These are phyloP conservation scores for Megamerina dolium DNA, from an alignment of 2,888 invertebrate genomes.

Conservation along the genomic window DNA sequence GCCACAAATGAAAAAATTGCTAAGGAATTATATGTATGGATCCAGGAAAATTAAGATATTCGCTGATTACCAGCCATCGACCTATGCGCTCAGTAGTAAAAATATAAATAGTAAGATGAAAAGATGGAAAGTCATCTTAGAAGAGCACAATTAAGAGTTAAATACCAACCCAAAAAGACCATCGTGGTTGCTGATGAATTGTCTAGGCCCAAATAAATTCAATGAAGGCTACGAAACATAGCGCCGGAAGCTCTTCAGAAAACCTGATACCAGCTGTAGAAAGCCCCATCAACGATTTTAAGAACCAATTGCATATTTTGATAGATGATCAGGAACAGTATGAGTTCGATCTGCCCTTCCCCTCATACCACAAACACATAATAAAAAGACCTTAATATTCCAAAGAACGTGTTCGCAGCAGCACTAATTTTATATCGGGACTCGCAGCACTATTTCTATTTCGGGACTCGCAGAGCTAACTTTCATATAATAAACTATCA, in stretches of 20 bases:
- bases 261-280: conserved; percentile 3
- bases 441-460: no score
- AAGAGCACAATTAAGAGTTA: conserved; percentile 2
- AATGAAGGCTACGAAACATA: conserved; percentile 4
- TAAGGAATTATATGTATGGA: conserved; percentile 9
- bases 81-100: conserved; percentile 5
- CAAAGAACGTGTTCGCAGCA: no score
- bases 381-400: not conserved
- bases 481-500: no score
- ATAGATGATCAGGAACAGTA: not conserved
- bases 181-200: not conserved
- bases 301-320: conserved; percentile 7
- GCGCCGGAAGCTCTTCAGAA: conserved; percentile 10
- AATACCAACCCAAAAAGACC: not conserved
- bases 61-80: conserved; percentile 8
- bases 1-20: conserved; percentile 7
- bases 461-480: no score
- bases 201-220: conserved; percentile 2
- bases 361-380: not conserved
- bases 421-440: no score
- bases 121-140: conserved; percentile 6
- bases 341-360: not conserved
- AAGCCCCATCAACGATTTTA: conserved; percentile 8
- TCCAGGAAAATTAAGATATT: conserved; percentile 9
- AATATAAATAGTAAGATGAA: conserved; percentile 6